Conservation (phyloP, 2,113 vertebrate species). For the Mesitornis unicolor region DNA sequence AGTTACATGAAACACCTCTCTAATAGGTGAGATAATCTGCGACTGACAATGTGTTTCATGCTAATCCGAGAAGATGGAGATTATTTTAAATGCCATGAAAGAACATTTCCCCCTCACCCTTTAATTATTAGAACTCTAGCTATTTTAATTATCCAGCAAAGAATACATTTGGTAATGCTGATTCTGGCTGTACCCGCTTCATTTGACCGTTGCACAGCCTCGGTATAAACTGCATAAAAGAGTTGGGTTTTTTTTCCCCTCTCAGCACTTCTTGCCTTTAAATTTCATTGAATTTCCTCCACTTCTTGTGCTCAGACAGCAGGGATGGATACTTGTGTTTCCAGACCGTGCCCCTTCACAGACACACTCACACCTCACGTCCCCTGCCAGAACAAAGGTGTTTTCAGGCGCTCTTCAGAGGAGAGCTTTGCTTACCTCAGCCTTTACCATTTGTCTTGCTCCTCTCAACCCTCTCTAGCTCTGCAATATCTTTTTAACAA, state of each 20-base stretch:
- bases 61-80: not conserved
- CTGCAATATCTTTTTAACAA: not conserved
- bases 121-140: not conserved
- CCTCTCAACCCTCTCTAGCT: not conserved
- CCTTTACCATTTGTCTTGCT: not conserved
- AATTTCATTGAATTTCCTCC: not conserved
- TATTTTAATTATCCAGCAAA: not conserved
- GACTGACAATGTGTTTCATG: not conserved
- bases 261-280: not conserved
- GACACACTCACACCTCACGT: not conserved
- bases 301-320: not conserved
- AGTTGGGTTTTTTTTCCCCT: not conserved
- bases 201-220: not conserved
- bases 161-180: fast-evolving
- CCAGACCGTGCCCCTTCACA: not conserved
- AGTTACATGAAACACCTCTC: not conserved
- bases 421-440: not conserved
- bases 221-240: not conserved
- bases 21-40: not conserved
- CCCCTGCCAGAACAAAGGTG: not conserved
- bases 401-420: not conserved
- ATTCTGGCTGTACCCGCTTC: not conserved
- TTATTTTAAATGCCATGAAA: not conserved
- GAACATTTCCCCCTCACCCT: not conserved
- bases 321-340: not conserved